Base-by-base conservation (phyloP, 2,113 vertebrate genomes). In the Sturnira hondurensis region DNA sequence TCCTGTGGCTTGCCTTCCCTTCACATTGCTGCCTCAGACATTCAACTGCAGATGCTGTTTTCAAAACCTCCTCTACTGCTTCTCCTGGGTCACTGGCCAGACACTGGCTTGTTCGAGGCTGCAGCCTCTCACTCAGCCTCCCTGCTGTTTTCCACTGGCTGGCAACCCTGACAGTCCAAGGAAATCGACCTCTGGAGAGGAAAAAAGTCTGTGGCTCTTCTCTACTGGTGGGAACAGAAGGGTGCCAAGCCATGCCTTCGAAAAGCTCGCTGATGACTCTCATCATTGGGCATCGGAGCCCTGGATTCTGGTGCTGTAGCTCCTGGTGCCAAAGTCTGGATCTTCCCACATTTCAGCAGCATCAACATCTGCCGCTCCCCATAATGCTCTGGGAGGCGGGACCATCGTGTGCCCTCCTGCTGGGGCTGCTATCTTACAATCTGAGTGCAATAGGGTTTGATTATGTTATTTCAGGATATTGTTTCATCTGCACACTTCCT, bases 371-470 rank as follows among this genome's bases (percentile, higher is more conserved):
- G 93, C 83, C 28, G 31, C 88, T 63, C 16, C 63, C 90, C 47
- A 63, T 6, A 56, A 81, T 83, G 92, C 88, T 90, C 52, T 76
- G 83, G 89, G 88, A 90, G 70, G 97, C 94, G 86, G 93, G 68
- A 91, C 97, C 95, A 87, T 87, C 88, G 86, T 97, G 74, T 93
- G 84, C 92, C 96, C 94, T 96, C 74, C 61, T 85, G 95, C 93
- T 93, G 92, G 97, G 98, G 97, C 96, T 94, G 43, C 92, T 94
- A 63, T 96, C 97, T 97, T 91, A 87, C 92, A 97, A 91, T 96
- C 93, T 89, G 98, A 98, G 98, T 98, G 98, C 98, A 99, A 98
- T 99, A 98, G 97, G 97, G 97, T 98, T 98, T 97, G 98, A 98
- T 97, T 98, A 97, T 98, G n/a, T 97, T 95, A 97, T 90, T 98